These are phyloP conservation scores for Cephus nigrinus DNA, from an alignment of 2,888 invertebrate genomes.

Conservation along the genomic window DNA sequence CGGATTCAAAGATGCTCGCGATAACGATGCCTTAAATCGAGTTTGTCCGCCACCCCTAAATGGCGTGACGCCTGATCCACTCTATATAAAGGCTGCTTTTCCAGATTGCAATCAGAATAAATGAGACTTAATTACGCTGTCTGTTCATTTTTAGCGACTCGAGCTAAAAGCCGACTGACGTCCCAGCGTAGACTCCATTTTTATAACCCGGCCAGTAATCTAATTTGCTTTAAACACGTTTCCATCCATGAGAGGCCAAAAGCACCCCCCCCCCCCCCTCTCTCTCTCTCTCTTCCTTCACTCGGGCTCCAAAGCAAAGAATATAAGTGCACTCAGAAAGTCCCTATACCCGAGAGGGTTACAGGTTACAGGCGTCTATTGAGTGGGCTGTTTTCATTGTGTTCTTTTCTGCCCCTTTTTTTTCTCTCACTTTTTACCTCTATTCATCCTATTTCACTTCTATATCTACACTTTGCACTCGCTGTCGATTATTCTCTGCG, in stretches of 20 bases:
- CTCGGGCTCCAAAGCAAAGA: not conserved
- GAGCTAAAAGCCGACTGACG: not conserved
- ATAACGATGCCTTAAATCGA: slow-evolving; percentile 10
- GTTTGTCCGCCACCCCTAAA: slow-evolving; percentile 11
- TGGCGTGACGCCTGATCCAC: not conserved
- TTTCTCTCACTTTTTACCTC: not conserved
- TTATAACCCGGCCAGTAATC: not conserved
- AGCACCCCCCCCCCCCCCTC: not conserved
- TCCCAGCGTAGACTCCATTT: not conserved
- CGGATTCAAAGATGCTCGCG: not conserved
- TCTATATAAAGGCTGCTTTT: slow-evolving; percentile 7
- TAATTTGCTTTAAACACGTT: not conserved
- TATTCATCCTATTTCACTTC: not conserved
- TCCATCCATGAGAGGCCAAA: not conserved
- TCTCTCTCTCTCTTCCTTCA: not conserved
- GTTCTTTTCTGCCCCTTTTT: not conserved
- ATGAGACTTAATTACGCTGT: slow-evolving; percentile 42
- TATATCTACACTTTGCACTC: not conserved
- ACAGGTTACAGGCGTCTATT: not conserved
- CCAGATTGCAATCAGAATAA: slow-evolving; percentile 44
- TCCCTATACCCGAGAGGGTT: not conserved
- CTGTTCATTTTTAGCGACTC: not conserved
- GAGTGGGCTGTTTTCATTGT: not conserved
- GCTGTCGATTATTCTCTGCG: not conserved
- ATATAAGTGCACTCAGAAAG: not conserved